Base-by-base conservation (phyloP, 2,113 vertebrate genomes). In the Chaenogobius annularis region DNA sequence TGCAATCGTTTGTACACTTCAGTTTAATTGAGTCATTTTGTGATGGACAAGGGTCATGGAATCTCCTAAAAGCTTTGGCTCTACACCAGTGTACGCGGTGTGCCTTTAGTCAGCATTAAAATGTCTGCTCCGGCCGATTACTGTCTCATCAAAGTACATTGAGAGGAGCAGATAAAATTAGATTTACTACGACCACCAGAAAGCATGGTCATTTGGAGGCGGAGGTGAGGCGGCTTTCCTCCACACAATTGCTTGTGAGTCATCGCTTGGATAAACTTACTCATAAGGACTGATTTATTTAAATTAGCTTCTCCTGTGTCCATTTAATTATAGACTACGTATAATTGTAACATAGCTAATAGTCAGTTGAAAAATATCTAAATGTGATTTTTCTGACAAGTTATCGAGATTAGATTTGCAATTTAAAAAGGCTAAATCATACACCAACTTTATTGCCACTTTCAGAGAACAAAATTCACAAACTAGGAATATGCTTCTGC, bases 61-160 rank as follows among this genome's bases (percentile, higher is more conserved):
- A 63, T 63, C 61, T 63, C 61, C 61, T 63, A 63, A 63, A 63
- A 63, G 61, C 61, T 63, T n/a, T 63, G 61, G 61, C 61, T 63
- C 31, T n/a, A 35, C 13, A 62, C 55, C 55, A 58, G 55, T 26
- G 26, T 17, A n/a, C 61, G n/a, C 3, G 5, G 35, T 40, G 61
- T 37, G 61, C 15, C 61, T 63, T 58, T 37, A 63, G 61, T 63
- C 61, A 63, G 61, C 61, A 63, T 63, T 63, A 63, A 63, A 63
- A 63, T n/a, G 17, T 20, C 35, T 40, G 35, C 61, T 63, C 31
- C 3, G 9, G 31, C 61, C 61, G 61, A 63, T 63, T 63, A 63
- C 7, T 40, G 61, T 63, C 61, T 37, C 31, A 63, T 63, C 61
- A 63, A 63, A 63, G 58, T 63, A 63, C 31, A 63, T 40, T 63